phyloP scores from a whole-genome alignment of 2,888 invertebrate species.

The Macrosoma leucophasiata region DNA sequence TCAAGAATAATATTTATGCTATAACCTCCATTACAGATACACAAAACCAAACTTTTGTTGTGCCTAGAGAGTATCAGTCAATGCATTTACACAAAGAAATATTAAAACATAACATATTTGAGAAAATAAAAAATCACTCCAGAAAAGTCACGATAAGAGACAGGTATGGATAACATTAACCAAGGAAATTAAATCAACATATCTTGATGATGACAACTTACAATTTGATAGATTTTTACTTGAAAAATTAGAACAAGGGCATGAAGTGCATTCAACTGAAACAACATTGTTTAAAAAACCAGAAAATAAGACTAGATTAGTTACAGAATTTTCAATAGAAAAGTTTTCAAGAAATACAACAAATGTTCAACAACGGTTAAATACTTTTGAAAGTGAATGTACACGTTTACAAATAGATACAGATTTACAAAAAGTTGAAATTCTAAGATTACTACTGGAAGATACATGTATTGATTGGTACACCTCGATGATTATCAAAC shows the following conservation, averaged over 20 bases:
- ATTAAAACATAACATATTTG: conserved; percentile 9
- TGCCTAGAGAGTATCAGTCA: conserved; percentile 5
- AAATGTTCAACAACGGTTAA: conserved; percentile 12
- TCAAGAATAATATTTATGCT: conserved; percentile 11
- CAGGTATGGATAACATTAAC: conserved; percentile 16
- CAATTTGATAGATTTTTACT: conserved; percentile 15
- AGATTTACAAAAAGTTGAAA: conserved; percentile 9
- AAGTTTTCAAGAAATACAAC: conserved; percentile 16
- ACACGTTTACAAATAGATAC: conserved; percentile 10
- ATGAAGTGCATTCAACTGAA: conserved; percentile 4
- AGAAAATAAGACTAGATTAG: conserved; percentile 10
- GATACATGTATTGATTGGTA: conserved; percentile 11
- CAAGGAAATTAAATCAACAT: conserved; percentile 15
- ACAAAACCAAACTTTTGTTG: conserved; percentile 10
- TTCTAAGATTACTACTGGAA: conserved; percentile 13
- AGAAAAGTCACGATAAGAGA: conserved; percentile 14
- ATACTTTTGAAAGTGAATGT: conserved; percentile 15
- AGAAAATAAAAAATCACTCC: conserved; percentile 9
- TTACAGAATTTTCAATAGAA: conserved; percentile 9
- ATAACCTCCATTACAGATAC: conserved; percentile 9
- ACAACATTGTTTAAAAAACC: conserved; percentile 10
- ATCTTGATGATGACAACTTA: conserved; percentile 13
- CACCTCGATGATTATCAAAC: conserved; percentile 17
- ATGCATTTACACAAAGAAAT: conserved; percentile 9
- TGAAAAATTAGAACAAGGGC: conserved; percentile 14